phyloP scores from a whole-genome alignment of 2,797 vertebrate species.

The Enteromius viviparus region DNA sequence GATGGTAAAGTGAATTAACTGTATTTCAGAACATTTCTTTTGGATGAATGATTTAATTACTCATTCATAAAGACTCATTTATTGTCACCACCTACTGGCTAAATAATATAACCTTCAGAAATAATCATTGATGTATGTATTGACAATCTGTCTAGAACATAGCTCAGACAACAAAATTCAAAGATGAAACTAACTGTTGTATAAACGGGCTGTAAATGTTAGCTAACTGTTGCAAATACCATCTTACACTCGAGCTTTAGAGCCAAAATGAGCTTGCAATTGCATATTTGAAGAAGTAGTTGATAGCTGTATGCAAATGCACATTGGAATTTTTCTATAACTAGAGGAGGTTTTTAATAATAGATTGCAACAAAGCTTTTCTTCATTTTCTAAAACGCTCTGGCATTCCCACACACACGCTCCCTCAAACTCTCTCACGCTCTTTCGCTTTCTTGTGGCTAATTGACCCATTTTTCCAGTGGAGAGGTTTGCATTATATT shows the following conservation, averaged over 20 bases:
- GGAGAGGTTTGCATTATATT: constrained; percentile 43
- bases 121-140: neutral
- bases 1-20: neutral
- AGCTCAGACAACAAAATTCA: neutral
- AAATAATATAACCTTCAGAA: neutral
- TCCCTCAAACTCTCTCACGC: constrained; percentile 18
- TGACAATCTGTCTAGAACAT: neutral
- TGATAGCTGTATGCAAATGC: constrained; percentile 61
- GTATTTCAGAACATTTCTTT: neutral
- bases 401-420: constrained; percentile 4
- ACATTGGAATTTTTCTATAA: constrained; percentile 17
- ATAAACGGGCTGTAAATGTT: neutral
- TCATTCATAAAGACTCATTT: neutral
- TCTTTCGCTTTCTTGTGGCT: constrained; percentile 44
- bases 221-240: neutral
- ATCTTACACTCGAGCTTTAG: constrained; percentile 36
- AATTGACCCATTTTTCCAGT: constrained; percentile 57
- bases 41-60: neutral
- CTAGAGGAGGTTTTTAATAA: constrained; percentile 27
- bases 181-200: neutral
- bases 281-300: constrained; percentile 78
- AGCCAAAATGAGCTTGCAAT: constrained; percentile 59
- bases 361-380: constrained; percentile 3
- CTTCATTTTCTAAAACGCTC: constrained; percentile 4
- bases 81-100: neutral